Conservation (phyloP, 2,888 invertebrate species). For the Ornithoptera alexandrae region DNA sequence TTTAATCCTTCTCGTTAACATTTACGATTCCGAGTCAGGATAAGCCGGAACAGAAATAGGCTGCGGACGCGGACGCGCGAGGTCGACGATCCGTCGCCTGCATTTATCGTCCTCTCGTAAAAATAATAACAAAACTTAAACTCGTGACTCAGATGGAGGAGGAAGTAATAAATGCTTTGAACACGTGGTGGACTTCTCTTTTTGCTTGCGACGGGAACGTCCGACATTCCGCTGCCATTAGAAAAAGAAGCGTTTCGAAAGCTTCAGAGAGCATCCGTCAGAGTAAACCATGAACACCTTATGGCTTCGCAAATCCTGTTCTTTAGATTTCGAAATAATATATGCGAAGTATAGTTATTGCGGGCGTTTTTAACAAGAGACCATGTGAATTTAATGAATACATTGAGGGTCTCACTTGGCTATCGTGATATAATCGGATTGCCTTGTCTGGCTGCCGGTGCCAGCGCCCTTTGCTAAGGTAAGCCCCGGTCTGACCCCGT, state of each 20-base stretch:
- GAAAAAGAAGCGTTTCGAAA: constrained; percentile 8
- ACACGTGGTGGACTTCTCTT: constrained; percentile 43
- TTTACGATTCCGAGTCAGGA: constrained; percentile 39
- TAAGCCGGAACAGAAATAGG: constrained; percentile 49
- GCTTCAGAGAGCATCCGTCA: too few species aligned
- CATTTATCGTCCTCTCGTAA: constrained; percentile 58
- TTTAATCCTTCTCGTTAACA: constrained; percentile 31
- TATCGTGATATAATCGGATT: constrained; percentile 59
- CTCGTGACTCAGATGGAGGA: constrained; percentile 42
- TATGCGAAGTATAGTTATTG: neutral
- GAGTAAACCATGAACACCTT: too few species aligned
- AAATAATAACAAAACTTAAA: constrained; percentile 50
- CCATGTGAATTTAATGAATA: constrained; percentile 41
- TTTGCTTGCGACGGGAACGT: constrained; percentile 35
- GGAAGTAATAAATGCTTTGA: constrained; percentile 52
- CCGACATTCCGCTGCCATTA: constrained; percentile 26
- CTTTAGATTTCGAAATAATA: too few species aligned
- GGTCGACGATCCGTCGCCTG: constrained; percentile 54
- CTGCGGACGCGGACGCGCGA: constrained; percentile 33
- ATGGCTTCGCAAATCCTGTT: too few species aligned
- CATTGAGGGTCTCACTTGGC: constrained; percentile 44
- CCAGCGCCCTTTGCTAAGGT: constrained; percentile 54
- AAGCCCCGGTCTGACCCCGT: constrained; percentile 63
- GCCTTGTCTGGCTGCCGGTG: constrained; percentile 51
- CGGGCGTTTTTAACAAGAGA: constrained; percentile 18